A percentile compares a stretch with the other conserved stretches of the same genome.
These are phyloP conservation scores for Campoplex nolae DNA, from an alignment of 2,888 invertebrate species.

Conservation along the genomic window DNA sequence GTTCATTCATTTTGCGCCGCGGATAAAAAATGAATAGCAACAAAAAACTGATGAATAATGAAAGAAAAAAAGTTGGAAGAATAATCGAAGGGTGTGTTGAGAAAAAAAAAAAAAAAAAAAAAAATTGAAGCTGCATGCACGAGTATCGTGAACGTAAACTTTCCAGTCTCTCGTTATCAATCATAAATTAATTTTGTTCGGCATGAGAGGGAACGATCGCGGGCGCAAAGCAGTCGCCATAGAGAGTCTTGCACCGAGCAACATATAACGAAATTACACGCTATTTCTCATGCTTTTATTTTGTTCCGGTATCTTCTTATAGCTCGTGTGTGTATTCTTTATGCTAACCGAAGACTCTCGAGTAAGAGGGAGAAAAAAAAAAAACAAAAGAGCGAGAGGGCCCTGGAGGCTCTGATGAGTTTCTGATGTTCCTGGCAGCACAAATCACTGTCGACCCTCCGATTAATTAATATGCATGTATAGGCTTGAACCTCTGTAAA, in stretches of 20 bases:
- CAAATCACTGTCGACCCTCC: slow-evolving; percentile 73
- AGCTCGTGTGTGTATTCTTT: not conserved
- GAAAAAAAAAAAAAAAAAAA: not conserved
- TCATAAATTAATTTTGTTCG: slow-evolving; percentile 65
- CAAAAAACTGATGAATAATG: not conserved
- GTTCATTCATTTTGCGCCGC: not conserved
- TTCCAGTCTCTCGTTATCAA: slow-evolving; percentile 60
- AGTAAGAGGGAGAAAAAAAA: not conserved
- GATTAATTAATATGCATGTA: slow-evolving; percentile 68
- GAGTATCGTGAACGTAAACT: not conserved
- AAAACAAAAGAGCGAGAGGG: slow-evolving; percentile 5
- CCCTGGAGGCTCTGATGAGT: slow-evolving; percentile 70
- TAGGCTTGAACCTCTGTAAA: not conserved
- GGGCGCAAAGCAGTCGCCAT: slow-evolving; percentile 8
- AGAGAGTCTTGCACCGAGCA: slow-evolving; percentile 36
- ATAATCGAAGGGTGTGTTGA: not conserved
- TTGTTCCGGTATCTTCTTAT: slow-evolving; percentile 28
- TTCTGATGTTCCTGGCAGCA: slow-evolving; percentile 72
- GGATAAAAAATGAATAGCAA: not conserved
- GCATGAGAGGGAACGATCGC: not conserved
- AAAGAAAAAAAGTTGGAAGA: not conserved
- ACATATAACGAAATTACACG: slow-evolving; percentile 72
- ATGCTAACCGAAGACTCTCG: not conserved
- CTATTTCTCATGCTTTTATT: slow-evolving; percentile 62
- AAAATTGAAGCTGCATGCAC: not conserved